phyloP scores from a whole-genome alignment of 2,797 vertebrate species.

The Thripadectes ignobilis region DNA sequence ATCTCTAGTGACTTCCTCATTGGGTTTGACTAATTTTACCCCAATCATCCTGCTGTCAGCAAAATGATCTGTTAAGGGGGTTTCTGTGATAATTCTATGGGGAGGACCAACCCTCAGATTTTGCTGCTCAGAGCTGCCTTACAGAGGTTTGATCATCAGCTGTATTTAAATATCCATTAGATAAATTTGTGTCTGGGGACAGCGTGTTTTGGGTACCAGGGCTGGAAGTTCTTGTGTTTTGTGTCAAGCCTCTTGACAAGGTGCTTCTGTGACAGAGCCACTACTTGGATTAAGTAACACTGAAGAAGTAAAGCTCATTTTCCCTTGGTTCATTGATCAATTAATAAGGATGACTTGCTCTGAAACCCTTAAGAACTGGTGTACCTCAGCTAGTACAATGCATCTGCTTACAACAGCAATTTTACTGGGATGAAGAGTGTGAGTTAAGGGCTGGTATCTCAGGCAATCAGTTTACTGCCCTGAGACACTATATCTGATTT shows the following conservation, averaged over 20 bases:
- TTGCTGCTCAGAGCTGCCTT: not conserved
- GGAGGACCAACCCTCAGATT: not conserved
- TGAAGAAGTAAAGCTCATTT: not conserved
- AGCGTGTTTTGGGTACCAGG: no score
- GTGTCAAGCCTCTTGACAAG: not conserved
- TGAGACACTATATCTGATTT: not conserved
- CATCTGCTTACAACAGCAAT: not conserved
- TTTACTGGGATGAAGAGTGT: not conserved
- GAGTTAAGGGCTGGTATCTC: not conserved
- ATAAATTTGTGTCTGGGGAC: not conserved
- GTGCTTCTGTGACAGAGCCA: not conserved
- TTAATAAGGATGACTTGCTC: not conserved
- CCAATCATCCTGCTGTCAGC: not conserved
- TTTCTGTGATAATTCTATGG: not conserved
- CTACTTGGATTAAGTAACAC: not conserved
- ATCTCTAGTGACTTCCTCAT: slow-evolving; percentile 65
- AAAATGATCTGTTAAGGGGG: not conserved
- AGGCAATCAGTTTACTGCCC: not conserved
- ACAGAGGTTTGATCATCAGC: not conserved
- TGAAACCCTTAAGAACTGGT: not conserved
- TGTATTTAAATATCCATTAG: not conserved
- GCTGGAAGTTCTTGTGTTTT: not conserved
- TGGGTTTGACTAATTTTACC: slow-evolving; percentile 60
- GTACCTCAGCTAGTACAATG: not conserved
- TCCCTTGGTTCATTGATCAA: not conserved